Percentiles rank a stretch among this genome's conserved stretches.
Conservation (phyloP, 2,113 vertebrate genomes). For the Centropus unirufus region DNA sequence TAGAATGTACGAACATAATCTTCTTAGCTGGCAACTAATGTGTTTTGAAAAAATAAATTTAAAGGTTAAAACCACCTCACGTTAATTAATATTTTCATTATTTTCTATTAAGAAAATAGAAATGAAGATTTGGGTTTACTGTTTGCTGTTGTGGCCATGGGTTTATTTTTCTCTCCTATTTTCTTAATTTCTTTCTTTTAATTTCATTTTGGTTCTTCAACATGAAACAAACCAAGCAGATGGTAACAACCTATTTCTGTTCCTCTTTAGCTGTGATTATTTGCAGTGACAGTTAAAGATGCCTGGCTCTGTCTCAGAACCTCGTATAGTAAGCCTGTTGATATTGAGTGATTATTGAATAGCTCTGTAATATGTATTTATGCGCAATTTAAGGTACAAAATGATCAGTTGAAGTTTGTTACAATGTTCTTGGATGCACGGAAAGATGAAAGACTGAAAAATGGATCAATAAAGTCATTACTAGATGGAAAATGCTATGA, state of each 20-base stretch:
- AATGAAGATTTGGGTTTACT: background rate
- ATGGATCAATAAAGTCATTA: slow-evolving; percentile 58
- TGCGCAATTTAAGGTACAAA: slow-evolving; percentile 19
- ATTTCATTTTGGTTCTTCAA: background rate
- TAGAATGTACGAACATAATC: background rate
- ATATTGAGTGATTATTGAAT: background rate
- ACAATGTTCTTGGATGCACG: background rate
- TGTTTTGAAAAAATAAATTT: background rate
- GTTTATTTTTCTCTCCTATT: background rate
- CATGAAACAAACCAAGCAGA: background rate
- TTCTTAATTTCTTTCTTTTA: background rate
- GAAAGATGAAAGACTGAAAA: slow-evolving; percentile 19
- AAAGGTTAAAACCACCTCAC: background rate
- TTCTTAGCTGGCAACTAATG: background rate
- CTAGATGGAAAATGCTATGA: slow-evolving; percentile 50
- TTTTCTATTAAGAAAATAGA: background rate
- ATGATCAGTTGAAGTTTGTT: slow-evolving; percentile 18
- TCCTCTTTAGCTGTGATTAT: background rate
- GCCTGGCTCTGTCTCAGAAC: background rate
- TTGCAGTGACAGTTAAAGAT: background rate
- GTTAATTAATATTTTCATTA: background rate
- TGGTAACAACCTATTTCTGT: background rate
- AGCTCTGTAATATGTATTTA: slow-evolving; percentile 9
- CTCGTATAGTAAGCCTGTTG: background rate
- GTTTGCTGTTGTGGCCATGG: background rate